These are phyloP conservation scores for Galbula dea DNA, from an alignment of 2,113 vertebrate genomes.

Conservation along the genomic window DNA sequence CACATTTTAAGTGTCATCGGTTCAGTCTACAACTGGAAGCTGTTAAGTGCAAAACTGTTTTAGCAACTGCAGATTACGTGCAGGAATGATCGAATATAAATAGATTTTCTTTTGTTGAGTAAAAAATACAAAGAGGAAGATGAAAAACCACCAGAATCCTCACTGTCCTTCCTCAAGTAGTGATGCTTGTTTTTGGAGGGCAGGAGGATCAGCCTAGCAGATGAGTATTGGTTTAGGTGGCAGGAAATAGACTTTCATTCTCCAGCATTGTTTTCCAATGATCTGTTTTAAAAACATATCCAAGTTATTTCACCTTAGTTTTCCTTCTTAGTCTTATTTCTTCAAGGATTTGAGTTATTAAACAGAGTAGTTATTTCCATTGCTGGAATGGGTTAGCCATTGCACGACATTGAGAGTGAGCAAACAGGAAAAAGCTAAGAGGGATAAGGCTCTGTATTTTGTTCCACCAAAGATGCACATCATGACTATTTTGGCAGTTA, in stretches of 20 bases:
- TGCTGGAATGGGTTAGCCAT: background rate
- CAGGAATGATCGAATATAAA: constrained; percentile 21
- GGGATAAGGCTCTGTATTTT: background rate
- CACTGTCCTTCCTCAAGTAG: background rate
- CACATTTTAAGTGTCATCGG: constrained; percentile 46
- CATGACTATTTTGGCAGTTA: background rate
- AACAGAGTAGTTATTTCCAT: background rate
- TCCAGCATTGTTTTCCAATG: background rate
- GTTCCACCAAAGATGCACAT: background rate
- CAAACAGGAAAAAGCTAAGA: background rate
- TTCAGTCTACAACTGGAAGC: constrained; percentile 38
- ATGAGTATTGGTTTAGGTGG: background rate
- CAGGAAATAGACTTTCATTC: background rate
- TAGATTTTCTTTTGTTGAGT: background rate
- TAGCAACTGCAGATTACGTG: background rate
- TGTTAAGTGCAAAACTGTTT: constrained; percentile 19
- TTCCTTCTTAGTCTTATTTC: background rate
- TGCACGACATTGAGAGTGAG: background rate
- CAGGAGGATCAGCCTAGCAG: background rate
- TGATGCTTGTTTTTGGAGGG: background rate
- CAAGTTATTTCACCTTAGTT: background rate
- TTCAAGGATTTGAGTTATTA: background rate
- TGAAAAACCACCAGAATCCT: background rate
- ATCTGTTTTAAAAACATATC: background rate
- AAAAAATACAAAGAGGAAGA: background rate